Evolutionary conservation across 1,140 invertebrate species (phyloP).

Genomic region (Diplogasteroides magnus): DNA sequence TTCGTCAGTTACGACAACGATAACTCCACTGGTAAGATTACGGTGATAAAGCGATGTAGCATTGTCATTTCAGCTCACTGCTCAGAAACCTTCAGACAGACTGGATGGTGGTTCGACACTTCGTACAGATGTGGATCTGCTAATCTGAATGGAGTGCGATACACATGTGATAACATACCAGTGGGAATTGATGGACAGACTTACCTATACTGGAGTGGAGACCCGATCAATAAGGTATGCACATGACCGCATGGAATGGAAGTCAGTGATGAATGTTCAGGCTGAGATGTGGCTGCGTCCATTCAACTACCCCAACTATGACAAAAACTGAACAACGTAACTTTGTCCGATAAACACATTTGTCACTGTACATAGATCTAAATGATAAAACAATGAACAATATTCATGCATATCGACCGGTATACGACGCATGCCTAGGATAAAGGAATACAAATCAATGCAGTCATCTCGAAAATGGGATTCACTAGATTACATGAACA

Average conservation of each 20-base stretch:
- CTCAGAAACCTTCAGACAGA: conserved; percentile 25
- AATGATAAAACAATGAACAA: too few relatives aligned
- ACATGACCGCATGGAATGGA: background rate
- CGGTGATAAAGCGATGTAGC: background rate
- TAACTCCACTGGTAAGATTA: background rate
- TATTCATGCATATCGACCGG: too few relatives aligned
- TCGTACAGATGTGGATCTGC: conserved; percentile 25
- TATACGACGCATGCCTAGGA: too few relatives aligned
- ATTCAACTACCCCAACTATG: background rate
- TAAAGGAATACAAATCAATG: too few relatives aligned
- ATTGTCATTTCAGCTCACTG: conserved; percentile 23
- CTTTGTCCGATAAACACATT: too few relatives aligned
- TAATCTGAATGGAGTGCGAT: conserved; percentile 34
- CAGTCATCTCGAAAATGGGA: too few relatives aligned
- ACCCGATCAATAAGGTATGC: conserved; percentile 8
- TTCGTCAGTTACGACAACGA: conserved; percentile 26
- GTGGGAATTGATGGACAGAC: conserved; percentile 3
- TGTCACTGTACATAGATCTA: too few relatives aligned
- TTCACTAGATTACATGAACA: too few relatives aligned
- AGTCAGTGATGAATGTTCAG: too few relatives aligned
- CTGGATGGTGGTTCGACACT: conserved; percentile 36
- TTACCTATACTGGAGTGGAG: conserved; percentile 14
- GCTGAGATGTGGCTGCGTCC: background rate
- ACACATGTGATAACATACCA: conserved; percentile 21
- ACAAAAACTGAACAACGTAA: too few relatives aligned